Conservation (phyloP, 2,113 vertebrate species). For the Macrotis lagotis region DNA sequence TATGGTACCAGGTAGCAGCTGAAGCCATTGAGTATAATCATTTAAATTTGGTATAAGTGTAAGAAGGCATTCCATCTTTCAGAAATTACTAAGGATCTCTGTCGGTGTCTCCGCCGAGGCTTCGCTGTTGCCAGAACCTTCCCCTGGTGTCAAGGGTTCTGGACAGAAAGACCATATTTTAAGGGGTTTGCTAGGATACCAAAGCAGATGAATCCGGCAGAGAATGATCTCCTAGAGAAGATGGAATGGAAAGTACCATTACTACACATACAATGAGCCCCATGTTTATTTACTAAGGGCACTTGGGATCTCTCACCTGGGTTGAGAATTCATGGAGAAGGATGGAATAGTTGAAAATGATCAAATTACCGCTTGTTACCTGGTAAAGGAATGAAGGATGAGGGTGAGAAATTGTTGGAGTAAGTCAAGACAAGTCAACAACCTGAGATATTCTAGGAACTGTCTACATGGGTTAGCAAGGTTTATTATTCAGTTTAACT, state of each 20-base stretch:
- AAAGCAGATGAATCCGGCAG: constrained; percentile 81
- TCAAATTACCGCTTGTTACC: constrained; percentile 69
- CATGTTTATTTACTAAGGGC: neutral
- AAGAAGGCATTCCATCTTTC: neutral
- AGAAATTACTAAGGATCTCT: constrained; percentile 46
- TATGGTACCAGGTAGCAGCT: neutral
- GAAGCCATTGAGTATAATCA: neutral
- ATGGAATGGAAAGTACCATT: constrained; percentile 19
- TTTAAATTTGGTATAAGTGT: neutral
- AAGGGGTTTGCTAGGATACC: constrained; percentile 74
- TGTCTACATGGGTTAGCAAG: neutral
- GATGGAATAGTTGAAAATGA: constrained; percentile 81
- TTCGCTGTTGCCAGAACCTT: constrained; percentile 74
- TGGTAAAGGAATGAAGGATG: constrained; percentile 60
- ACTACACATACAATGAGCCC: neutral
- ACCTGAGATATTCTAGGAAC: neutral
- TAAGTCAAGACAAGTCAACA: neutral
- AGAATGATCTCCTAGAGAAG: constrained; percentile 79
- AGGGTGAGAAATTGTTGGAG: neutral
- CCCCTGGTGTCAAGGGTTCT: neutral
- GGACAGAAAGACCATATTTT: constrained; percentile 81
- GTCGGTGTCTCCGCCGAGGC: constrained; percentile 62
- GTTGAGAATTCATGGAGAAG: constrained; percentile 81
- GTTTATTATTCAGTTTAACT: neutral
- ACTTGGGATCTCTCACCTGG: constrained; percentile 78